Evolutionary conservation across 2,113 vertebrate genomes (phyloP).

Genomic region (Talpa occidentalis): DNA sequence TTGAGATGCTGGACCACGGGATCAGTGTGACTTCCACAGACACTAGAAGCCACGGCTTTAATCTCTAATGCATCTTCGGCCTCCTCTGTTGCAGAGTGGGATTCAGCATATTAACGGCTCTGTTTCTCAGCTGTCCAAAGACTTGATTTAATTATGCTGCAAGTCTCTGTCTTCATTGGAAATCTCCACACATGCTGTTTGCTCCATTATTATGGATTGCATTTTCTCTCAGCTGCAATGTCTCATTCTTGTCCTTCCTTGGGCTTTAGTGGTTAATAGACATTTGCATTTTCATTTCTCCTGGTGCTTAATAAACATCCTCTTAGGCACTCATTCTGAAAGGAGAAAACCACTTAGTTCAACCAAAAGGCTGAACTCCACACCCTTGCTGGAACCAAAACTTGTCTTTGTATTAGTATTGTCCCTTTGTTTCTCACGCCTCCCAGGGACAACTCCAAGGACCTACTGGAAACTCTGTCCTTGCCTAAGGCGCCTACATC

Average conservation of each 20-base stretch:
- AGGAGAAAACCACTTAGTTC: constrained; percentile 48
- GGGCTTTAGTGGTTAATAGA: constrained; percentile 65
- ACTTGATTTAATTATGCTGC: constrained; percentile 64
- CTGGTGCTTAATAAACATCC: constrained; percentile 60
- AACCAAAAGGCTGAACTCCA: constrained; percentile 61
- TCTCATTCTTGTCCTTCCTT: constrained; percentile 63
- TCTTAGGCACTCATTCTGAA: constrained; percentile 43
- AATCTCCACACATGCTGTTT: constrained; percentile 58
- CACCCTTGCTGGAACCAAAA: constrained; percentile 6
- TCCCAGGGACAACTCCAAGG: not conserved
- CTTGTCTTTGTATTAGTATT: not conserved
- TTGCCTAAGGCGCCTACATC: not conserved
- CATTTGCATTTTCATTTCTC: constrained; percentile 76
- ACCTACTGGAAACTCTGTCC: not conserved
- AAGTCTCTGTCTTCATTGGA: constrained; percentile 68
- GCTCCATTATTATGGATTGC: constrained; percentile 61
- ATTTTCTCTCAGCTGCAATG: constrained; percentile 47
- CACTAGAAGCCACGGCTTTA: not conserved
- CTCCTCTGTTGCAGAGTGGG: constrained; percentile 16
- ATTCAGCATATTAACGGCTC: not conserved
- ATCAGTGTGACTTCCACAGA: not conserved
- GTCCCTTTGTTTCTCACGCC: not conserved
- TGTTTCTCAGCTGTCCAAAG: constrained; percentile 63
- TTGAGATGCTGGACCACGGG: constrained; percentile 21
- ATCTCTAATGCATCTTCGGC: constrained; percentile 21